Base-by-base conservation (phyloP, 2,797 vertebrate species). In the Gymnoscopelus microlampas region DNA sequence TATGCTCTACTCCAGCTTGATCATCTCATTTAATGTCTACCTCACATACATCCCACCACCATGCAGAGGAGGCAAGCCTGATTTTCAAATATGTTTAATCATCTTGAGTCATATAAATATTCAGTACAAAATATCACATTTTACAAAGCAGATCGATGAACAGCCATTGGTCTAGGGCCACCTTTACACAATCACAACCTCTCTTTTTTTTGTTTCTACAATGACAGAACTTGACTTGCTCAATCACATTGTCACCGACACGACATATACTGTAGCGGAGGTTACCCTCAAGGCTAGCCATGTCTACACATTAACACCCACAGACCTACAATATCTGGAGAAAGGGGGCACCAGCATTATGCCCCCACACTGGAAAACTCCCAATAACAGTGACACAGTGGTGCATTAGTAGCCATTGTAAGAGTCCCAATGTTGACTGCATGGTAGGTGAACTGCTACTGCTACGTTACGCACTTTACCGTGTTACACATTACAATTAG, bases 81-180 rank as follows among this genome's bases (percentile, higher is more conserved):
- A 54, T 64, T 90, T 75, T 91, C 86, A 85, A 90, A 94, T 91
- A 94, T 94, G 92, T 97, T 96, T 97, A 96, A 94, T 93, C 85
- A 93, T 95, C 94, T 87, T 90, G 72, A 68, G 92, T 95, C 94
- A 96, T 98, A 96, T 96, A 97, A 97, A 97, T 96, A 96, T 94
- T 95, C 95, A 94, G 95, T 98, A 98, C 95, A 97, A 97, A 97
- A 97, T 92, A 95, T 96, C 94, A 95, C 95, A 91, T 95, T 95
- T 94, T 96, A 95, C 96, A 96, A 97, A 96, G 95, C 94, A 96
- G 95, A 77, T 78, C 53, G 87, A 89, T 87, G 88, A 65, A 77
- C 26, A 87, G 87, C 76, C 81, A 35, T 67, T 64, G 76, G 76
- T 13, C 68, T 66, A 35, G 71, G 80, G 74, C 80, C 80, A 44